A percentile compares a stretch with the other conserved stretches of the same genome.
Conservation (phyloP, 2,797 vertebrate species). For the Sarcoramphus papa region DNA sequence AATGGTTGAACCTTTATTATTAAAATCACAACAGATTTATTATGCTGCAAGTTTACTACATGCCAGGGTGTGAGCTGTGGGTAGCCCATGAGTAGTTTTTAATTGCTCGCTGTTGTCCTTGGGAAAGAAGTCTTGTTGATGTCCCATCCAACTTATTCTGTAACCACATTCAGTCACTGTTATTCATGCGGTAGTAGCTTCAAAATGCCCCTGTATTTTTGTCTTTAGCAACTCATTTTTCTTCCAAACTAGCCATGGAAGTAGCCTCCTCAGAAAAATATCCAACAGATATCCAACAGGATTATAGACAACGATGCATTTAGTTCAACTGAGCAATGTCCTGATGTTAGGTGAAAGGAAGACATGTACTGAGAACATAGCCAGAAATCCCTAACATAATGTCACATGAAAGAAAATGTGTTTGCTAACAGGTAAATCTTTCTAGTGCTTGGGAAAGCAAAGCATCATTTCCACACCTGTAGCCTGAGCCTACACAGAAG, state of each 20-base stretch:
- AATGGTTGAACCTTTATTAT: not conserved
- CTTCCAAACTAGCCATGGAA: not conserved
- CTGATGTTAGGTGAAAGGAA: not conserved
- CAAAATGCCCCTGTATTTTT: not conserved
- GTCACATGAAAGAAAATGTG: not conserved
- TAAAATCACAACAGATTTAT: not conserved
- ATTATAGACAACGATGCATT: not conserved
- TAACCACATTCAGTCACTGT: not conserved
- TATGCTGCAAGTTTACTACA: not conserved
- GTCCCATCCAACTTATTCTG: not conserved
- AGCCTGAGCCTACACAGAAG: not conserved
- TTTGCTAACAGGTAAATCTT: not conserved
- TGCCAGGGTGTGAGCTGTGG: not conserved
- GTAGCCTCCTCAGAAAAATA: not conserved
- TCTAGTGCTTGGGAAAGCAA: not conserved
- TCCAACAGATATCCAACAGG: not conserved
- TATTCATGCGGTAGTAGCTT: not conserved
- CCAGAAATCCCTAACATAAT: not conserved
- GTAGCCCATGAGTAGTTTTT: not conserved
- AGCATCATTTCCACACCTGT: not conserved
- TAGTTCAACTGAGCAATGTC: not conserved
- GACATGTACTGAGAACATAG: not conserved
- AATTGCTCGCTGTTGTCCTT: not conserved
- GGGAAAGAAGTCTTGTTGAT: not conserved
- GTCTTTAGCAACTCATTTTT: not conserved